These are phyloP conservation scores for Diphyllodes magnificus DNA, from an alignment of 2,113 vertebrate genomes.

Conservation along the genomic window DNA sequence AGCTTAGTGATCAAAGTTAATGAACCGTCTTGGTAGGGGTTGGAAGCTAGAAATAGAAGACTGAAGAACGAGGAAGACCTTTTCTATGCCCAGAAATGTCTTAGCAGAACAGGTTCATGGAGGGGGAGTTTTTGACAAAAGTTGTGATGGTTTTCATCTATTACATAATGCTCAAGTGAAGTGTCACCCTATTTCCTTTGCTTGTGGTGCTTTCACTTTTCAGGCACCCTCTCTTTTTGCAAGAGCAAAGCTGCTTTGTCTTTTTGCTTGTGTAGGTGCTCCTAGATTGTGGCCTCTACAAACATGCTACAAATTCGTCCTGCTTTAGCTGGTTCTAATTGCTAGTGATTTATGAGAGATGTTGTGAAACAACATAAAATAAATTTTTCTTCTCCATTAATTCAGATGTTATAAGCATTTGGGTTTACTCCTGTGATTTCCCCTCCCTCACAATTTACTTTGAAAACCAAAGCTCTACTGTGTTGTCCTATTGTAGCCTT, in stretches of 20 bases:
- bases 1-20: slow-evolving; percentile 29
- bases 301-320: not conserved
- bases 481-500: not conserved
- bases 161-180: not conserved
- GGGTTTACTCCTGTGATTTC: not conserved
- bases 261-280: not conserved
- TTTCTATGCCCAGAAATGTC: not conserved
- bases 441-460: not conserved
- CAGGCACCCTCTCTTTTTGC: not conserved
- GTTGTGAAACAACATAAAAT: not conserved
- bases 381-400: not conserved
- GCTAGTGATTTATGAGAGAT: not conserved
- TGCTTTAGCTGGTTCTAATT: not conserved
- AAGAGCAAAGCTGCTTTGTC: not conserved
- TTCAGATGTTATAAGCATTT: not conserved
- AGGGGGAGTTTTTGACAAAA: not conserved
- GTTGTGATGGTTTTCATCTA: not conserved
- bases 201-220: not conserved
- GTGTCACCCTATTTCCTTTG: not conserved
- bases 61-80: not conserved
- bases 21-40: not conserved
- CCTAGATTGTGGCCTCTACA: not conserved
- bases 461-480: not conserved
- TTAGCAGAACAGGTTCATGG: not conserved
- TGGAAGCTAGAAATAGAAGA: not conserved